Percentiles rank a stretch among this genome's conserved stretches.
phyloP scores from a whole-genome alignment of 2,797 vertebrate genomes.

The Argya squamiceps region DNA sequence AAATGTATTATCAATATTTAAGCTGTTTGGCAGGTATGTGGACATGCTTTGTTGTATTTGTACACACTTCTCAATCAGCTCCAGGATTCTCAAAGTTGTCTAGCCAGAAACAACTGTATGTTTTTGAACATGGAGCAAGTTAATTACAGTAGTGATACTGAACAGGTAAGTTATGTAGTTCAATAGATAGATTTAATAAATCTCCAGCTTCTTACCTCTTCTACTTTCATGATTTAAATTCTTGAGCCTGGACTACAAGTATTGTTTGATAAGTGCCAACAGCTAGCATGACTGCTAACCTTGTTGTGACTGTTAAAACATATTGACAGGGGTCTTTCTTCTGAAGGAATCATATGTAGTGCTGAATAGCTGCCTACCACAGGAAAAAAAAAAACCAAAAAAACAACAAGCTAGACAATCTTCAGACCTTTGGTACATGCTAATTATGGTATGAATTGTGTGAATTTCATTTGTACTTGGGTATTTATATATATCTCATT shows the following conservation, averaged over 20 bases:
- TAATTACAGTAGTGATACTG: not conserved
- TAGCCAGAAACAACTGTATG: not conserved
- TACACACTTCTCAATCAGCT: not conserved
- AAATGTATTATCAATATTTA: not conserved
- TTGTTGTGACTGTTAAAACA: not conserved
- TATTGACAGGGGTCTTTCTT: not conserved
- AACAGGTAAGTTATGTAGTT: not conserved
- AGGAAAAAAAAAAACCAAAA: not conserved
- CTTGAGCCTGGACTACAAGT: not conserved
- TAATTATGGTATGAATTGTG: slow-evolving; percentile 63
- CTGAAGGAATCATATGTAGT: not conserved
- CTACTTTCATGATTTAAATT: not conserved
- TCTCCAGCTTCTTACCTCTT: not conserved
- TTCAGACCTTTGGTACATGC: slow-evolving; percentile 16
- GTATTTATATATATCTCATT: slow-evolving; percentile 74
- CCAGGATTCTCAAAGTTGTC: not conserved
- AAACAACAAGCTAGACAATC: not conserved
- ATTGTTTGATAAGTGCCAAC: not conserved
- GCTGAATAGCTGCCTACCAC: not conserved
- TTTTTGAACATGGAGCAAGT: not conserved
- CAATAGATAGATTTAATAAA: not conserved
- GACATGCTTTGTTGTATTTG: not conserved
- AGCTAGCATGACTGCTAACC: not conserved
- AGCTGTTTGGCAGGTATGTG: not conserved
- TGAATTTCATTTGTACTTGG: slow-evolving; percentile 55